phyloP scores from a whole-genome alignment of 2,113 vertebrate species.

The Xenopus laevis region DNA sequence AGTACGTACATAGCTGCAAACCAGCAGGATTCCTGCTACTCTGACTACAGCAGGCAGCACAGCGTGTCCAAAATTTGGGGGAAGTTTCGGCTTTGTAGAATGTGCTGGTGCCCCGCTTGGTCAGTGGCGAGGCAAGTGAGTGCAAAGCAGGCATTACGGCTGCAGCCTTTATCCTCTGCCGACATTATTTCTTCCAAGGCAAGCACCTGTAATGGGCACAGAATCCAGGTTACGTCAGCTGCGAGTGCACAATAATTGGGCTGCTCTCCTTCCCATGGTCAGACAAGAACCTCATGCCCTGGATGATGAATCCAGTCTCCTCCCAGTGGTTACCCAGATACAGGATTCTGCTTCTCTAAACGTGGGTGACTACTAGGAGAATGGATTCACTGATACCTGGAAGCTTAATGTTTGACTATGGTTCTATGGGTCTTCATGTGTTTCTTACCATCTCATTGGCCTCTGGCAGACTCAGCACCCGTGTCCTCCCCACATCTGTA shows the following conservation, averaged over 20 bases:
- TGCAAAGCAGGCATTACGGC: conserved; percentile 56
- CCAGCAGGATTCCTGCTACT: conserved; percentile 53
- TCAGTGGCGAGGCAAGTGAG: conserved; percentile 54
- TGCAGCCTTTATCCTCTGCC: conserved; percentile 43
- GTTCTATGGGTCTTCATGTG: too few relatives aligned
- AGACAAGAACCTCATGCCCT: too few relatives aligned
- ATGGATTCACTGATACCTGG: too few relatives aligned
- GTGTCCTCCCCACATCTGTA: conserved; percentile 36
- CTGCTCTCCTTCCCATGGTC: too few relatives aligned
- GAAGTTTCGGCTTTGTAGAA: conserved; percentile 45
- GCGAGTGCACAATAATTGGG: too few relatives aligned
- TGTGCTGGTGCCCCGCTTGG: conserved; percentile 48
- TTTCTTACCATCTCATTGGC: conserved; percentile 50
- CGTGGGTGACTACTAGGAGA: too few relatives aligned
- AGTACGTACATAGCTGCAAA: conserved; percentile 56
- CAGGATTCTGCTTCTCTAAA: too few relatives aligned
- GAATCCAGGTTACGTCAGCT: too few relatives aligned
- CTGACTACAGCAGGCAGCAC: conserved; percentile 45
- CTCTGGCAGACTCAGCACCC: conserved; percentile 43
- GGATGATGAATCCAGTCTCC: too few relatives aligned
- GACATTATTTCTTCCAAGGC: conserved; percentile 50
- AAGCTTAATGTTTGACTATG: too few relatives aligned
- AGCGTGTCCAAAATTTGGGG: conserved; percentile 49
- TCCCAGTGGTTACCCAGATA: too few relatives aligned
- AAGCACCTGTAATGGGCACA: conserved; percentile 35